These are phyloP conservation scores for Capricornis sumatraensis DNA, from an alignment of 2,113 vertebrate genomes.

Conservation along the genomic window DNA sequence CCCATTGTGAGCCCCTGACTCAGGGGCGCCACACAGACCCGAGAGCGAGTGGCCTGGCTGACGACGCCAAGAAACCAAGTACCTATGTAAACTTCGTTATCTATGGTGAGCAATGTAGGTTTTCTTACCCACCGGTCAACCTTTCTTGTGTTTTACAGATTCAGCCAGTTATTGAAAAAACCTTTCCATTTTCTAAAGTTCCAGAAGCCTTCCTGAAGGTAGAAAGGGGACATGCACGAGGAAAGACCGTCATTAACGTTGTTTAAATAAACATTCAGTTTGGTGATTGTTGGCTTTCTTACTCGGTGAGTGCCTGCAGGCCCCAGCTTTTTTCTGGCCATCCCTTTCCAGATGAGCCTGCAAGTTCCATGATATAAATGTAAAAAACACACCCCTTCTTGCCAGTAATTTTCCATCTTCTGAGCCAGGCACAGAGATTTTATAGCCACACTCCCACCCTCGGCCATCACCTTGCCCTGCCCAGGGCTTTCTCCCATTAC, in stretches of 20 bases:
- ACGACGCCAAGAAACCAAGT: fast-evolving
- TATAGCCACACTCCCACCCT: not conserved
- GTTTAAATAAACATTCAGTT: constrained; percentile 53
- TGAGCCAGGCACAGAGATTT: not conserved
- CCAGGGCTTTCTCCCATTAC: not conserved
- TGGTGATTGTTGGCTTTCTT: not conserved
- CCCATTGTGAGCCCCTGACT: not conserved
- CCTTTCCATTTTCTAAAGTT: constrained; percentile 90
- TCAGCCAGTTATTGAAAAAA: constrained; percentile 89
- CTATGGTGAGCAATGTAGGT: fast-evolving
- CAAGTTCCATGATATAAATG: not conserved
- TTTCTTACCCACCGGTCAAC: not conserved
- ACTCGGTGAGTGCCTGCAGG: not conserved
- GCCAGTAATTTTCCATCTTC: not conserved
- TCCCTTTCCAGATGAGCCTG: not conserved
- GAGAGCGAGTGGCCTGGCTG: fast-evolving
- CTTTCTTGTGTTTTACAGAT: constrained; percentile 84
- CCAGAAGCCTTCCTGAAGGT: constrained; percentile 92
- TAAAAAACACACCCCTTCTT: not conserved
- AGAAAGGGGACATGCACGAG: constrained; percentile 92
- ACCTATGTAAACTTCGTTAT: not conserved
- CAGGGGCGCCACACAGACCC: fast-evolving
- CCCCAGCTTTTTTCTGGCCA: not conserved
- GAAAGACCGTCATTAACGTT: constrained; percentile 92
- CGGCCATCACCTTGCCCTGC: not conserved